Percentiles rank a stretch among this genome's conserved stretches.
phyloP scores from a whole-genome alignment of 2,113 vertebrate genomes.

The Menidia beryllina region DNA sequence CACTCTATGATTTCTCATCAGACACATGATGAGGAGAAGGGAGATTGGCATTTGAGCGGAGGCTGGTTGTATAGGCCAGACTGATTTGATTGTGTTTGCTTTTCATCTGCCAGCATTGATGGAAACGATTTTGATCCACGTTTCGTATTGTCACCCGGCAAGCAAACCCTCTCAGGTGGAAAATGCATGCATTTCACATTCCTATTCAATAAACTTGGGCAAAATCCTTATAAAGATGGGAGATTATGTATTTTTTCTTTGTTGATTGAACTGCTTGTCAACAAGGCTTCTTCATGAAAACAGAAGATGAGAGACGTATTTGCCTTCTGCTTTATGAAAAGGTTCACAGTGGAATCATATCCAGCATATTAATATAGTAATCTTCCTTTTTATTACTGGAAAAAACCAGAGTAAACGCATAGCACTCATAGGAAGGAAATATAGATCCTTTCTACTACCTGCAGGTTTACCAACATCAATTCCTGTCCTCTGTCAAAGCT shows the following conservation, averaged over 20 bases:
- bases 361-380: conserved; percentile 26
- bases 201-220: conserved; percentile 72
- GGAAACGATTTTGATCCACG: conserved; percentile 72
- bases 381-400: conserved; percentile 15
- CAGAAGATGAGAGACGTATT: conserved; percentile 38
- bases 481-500: conserved; percentile 46
- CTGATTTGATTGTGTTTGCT: conserved; percentile 80
- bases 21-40: conserved; percentile 69
- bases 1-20: conserved; percentile 78
- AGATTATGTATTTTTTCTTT: conserved; percentile 71
- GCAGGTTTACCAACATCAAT: conserved; percentile 40
- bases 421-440: conserved; percentile 9
- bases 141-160: conserved; percentile 58
- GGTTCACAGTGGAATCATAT: conserved; percentile 16
- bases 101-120: conserved; percentile 78
- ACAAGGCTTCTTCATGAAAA: conserved; percentile 60
- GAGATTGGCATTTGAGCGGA: conserved; percentile 76
- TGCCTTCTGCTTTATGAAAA: conserved; percentile 27
- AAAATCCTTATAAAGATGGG: conserved; percentile 64
- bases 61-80: conserved; percentile 59
- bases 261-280: conserved; percentile 72
- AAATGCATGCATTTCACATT: conserved; percentile 75
- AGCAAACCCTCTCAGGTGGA: conserved; percentile 76
- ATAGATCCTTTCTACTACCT: conserved; percentile 1
- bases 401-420: conserved; percentile 17